Base-by-base conservation (phyloP, 1,140 invertebrate species). In the Drosophila grimshawi region DNA sequence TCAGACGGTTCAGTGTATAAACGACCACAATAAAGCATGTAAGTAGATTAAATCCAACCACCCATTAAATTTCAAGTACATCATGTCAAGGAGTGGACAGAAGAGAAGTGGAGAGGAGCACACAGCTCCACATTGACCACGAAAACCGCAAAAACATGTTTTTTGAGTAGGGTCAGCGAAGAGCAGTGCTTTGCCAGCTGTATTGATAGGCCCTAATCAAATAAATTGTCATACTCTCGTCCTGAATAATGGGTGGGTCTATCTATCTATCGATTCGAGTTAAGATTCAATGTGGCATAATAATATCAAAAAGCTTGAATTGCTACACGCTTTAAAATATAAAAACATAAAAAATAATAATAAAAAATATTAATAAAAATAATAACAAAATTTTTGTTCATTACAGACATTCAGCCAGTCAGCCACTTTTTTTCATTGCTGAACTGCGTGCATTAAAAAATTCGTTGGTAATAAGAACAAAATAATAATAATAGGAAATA, bases 1-100 rank as follows among this genome's bases (percentile, higher is more conserved):
- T 46, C 33, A 39, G 48, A 51, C 4, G 41, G 8, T 51, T 51
- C 37, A 5, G 11, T 19, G 32, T 30, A 29, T 62, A 52, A 48
- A 29, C 30, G 45, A 86, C 81, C 81, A 85, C 78, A 85, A 81
- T 75, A 70, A 85, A 86, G 62, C 62, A 48, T 75, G 74, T 81
- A 86, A 86, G 78, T 86, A 76, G 81, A 85, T 86, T 81, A 78
- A 78, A 71, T 66, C 62, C 66, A 76, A 77, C 76, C 75, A 82
- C 82, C 75, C 82, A 86, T 86, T 82, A 72, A 76, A 78, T 81
- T 79, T 82, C 70, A 57, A 75, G 69, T 64, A 57, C 62, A 35
- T 11, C 39, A 10, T 32, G 41, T 45, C n/a, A 48, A 51, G 35
- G 57, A 59, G 60, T 46, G 55, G 41, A 29, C 7, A 11, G 29